A percentile compares a stretch with the other conserved stretches of the same genome.
These are phyloP conservation scores for Melanotus villosus DNA, from an alignment of 2,888 invertebrate species.

Conservation along the genomic window DNA sequence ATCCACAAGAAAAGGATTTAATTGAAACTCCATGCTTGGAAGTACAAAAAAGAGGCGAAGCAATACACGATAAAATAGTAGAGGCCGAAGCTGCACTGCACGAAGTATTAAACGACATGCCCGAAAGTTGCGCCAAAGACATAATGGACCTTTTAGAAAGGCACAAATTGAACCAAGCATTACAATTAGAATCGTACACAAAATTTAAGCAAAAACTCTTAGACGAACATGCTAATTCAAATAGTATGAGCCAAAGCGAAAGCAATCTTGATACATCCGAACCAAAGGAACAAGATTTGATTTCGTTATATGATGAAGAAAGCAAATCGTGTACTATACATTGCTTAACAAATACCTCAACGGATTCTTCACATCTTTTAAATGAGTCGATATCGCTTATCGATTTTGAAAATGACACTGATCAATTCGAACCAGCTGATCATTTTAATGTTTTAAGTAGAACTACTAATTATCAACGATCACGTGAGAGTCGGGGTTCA, in stretches of 20 bases:
- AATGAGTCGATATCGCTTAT: constrained; percentile 29
- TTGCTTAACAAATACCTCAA: not conserved
- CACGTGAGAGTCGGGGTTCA: not conserved
- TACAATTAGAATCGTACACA: constrained; percentile 2
- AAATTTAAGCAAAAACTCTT: not conserved
- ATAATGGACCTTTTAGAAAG: constrained; percentile 59
- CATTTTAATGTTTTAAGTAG: not conserved
- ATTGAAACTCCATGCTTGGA: too few relatives aligned
- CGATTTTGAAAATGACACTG: constrained; percentile 38
- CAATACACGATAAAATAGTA: not conserved
- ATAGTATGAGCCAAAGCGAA: not conserved
- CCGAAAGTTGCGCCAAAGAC: constrained; percentile 59
- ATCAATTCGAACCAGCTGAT: not conserved
- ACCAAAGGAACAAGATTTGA: not conserved
- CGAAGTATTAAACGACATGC: constrained; percentile 41
- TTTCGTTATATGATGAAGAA: not conserved
- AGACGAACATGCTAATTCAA: not conserved
- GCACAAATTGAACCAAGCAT: constrained; percentile 54
- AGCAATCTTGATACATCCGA: not conserved
- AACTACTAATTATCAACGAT: not conserved
- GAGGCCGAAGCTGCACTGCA: constrained; percentile 29
- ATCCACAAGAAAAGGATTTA: too few relatives aligned
- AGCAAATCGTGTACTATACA: not conserved
- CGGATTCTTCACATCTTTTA: not conserved
- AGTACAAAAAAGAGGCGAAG: not conserved